A percentile compares a stretch with the other conserved stretches of the same genome.
Conservation (phyloP, 1,140 invertebrate species). For the Bilobella aurantiaca region DNA sequence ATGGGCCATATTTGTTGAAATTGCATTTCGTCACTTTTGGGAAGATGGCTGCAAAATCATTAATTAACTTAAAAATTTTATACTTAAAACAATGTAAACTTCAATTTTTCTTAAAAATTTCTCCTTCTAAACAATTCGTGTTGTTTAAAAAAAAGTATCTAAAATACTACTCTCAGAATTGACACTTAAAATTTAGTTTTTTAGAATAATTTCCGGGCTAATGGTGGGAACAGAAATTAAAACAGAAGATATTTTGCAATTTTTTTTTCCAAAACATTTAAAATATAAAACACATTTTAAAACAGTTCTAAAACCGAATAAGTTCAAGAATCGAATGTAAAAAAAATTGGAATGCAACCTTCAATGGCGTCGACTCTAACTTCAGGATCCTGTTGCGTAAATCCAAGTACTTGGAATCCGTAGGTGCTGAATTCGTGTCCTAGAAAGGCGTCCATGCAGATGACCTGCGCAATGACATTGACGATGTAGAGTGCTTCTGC, state of each 20-base stretch:
- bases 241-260: slow-evolving; percentile 13
- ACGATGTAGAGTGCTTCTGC: slow-evolving; percentile 53
- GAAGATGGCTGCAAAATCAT: slow-evolving; percentile 45
- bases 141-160: not conserved
- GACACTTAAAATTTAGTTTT: slow-evolving; percentile 38
- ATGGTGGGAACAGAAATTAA: no score
- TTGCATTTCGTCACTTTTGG: slow-evolving; percentile 72
- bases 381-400: slow-evolving; percentile 66
- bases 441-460: slow-evolving; percentile 68
- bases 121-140: no score
- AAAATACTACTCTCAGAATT: slow-evolving; percentile 20
- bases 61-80: slow-evolving; percentile 28
- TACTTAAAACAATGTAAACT: not conserved
- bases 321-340: no score
- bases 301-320: no score
- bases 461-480: slow-evolving; percentile 60
- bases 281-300: no score
- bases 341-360: no score
- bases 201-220: slow-evolving; percentile 37
- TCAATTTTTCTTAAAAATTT: no score
- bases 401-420: slow-evolving; percentile 68
- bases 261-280: no score
- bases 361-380: slow-evolving; percentile 44
- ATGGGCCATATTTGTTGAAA: slow-evolving; percentile 40
- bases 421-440: slow-evolving; percentile 75